A percentile compares a stretch with the other conserved stretches of the same genome.
phyloP scores from a whole-genome alignment of 2,888 invertebrate species.

The Heliconius erato region DNA sequence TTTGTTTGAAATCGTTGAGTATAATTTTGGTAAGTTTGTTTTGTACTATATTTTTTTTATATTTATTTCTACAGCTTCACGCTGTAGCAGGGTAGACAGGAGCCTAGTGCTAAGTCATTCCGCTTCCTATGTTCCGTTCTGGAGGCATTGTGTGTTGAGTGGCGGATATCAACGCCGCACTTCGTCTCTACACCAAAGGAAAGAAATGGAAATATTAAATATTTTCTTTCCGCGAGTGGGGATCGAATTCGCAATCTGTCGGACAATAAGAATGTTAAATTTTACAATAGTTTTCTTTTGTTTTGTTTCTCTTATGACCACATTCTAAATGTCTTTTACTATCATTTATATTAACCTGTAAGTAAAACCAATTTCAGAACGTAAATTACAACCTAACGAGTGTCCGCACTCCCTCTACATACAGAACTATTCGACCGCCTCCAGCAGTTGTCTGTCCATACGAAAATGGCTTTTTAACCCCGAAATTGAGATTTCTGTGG shows the following conservation, averaged over 20 bases:
- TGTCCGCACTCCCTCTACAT: slow-evolving; percentile 99
- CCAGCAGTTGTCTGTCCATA: slow-evolving; percentile 96
- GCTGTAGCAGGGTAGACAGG: background rate
- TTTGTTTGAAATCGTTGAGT: slow-evolving; percentile 98
- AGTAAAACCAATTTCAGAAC: slow-evolving; percentile 87
- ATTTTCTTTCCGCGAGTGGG: background rate
- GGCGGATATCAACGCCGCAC: no score
- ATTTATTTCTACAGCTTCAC: background rate
- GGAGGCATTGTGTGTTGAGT: no score
- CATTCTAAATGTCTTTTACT: no score
- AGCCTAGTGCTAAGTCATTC: no score
- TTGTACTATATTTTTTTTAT: no score
- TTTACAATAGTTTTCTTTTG: no score
- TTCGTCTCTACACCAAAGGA: background rate
- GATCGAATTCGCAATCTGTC: background rate
- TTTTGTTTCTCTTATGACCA: no score
- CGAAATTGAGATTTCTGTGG: slow-evolving; percentile 85
- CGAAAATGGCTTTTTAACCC: slow-evolving; percentile 94
- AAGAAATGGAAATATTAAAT: background rate
- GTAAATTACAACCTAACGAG: slow-evolving; percentile 96
- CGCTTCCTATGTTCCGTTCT: no score
- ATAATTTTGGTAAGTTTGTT: slow-evolving; percentile 94
- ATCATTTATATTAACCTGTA: background rate
- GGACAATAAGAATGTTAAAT: no score
- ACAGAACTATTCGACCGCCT: slow-evolving; percentile 99